Base-by-base conservation (phyloP, 64 coral and sea anemone genomes). In the Hydrozoanthus tunicans region DNA sequence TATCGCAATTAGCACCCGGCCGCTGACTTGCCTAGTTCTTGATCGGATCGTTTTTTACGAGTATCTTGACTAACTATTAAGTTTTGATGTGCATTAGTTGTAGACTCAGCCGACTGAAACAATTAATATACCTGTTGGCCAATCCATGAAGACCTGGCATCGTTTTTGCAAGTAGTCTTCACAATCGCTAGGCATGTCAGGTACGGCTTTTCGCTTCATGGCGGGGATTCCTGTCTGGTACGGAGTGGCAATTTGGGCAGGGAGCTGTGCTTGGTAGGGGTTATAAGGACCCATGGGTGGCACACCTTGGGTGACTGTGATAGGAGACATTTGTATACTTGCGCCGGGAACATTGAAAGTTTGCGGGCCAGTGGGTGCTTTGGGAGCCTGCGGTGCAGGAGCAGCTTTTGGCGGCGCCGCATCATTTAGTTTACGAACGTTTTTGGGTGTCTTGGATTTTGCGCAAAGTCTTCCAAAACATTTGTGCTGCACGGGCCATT, bases 101-200 rank as follows among this genome's bases (percentile, higher is more conserved):
- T 43, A 43, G 32, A 43, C 32, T 43, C 32, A 1, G 32, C 32
- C 32, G 32, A 43, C 2, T 43, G 6, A 5, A 25, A 74, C 23
- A 23, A 7, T 32, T 74, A 8, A 25, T n/a, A 73, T 6, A 15
- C 95, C 90, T 82, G 95, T 92, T 8, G 95, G 95, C 95, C 95
- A 97, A 80, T 97, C 95, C 64, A 97, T 90, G 12, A 94, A 97
- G 56, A 94, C 83, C 5, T 80, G 92, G 32, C 95, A 97, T 79
- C 90, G 79, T 71, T 93, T 79, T 13, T 81, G 14, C n/a, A 67
- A 89, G 15, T 97, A 97, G 85, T 92, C 83, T 26, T 91, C 27
- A 53, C 95, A 97, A 78, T 94, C 77, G 0, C 69, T 78, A 5
- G 95, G 95, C 92, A 97, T 93, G 10, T 51, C 32, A 60, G 63